Base-by-base conservation (phyloP, 1,140 invertebrate genomes). In the Mycetomoellerius zeteki region DNA sequence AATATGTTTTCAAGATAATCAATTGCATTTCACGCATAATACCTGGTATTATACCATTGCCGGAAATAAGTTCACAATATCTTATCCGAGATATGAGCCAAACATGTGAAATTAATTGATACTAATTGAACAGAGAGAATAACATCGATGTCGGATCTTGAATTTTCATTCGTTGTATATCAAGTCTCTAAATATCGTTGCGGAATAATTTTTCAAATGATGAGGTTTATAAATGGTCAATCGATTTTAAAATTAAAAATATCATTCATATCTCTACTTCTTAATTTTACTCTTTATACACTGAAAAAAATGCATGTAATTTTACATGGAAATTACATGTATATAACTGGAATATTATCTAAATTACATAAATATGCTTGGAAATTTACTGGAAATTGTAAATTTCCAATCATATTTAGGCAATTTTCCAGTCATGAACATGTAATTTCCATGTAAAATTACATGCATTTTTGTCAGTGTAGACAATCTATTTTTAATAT, bases 1-100 rank as follows among this genome's bases (percentile, higher is more conserved):
- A 54, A 69, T 67, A 14, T 24, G n/a, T 64, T 69, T 81, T 81
- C 62, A 80, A 71, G 64, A 56, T 71, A 69, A 81, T 81, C 77
- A 56, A 56, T 56, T 50, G 64, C 50, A 71, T 56, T 56, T 81
- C 50, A 16, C 21, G 30, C n/a, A 81, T 81, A 69, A 69, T 80
- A 43, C 8, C 33, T 37, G 33, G 30, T 56, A 81, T 81, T 80
- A 67, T 37, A 71, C 16, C 21, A 7, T 37, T 67, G 47, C 27
- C 50, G 64, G 16, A 54, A 81, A 81, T 71, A 69, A 16, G 16
- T 81, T 56, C 56, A 27, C 2, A n/a, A 56, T 81, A 43, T 71
- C 62, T 67, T 67, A 16, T 33, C 33, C 16, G 10, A 37, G 50
- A 56, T 30, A 56, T 3, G 33, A 21, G 50, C 21, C 50, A 56